Base-by-base conservation (phyloP, 2,797 vertebrate genomes). In the Phalloptychus januarius region DNA sequence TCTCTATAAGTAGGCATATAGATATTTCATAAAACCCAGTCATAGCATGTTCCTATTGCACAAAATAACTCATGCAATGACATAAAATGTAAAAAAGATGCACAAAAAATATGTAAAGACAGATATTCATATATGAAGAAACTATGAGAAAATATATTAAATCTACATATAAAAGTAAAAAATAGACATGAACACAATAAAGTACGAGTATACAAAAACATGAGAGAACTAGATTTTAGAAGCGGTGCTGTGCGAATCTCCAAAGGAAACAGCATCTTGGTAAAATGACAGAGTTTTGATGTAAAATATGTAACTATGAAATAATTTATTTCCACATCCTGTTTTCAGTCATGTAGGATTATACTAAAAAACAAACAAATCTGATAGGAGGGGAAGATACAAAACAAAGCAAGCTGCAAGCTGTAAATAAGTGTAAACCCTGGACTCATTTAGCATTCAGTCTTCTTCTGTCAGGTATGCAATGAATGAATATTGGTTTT, bases 1-100 rank as follows among this genome's bases (percentile, higher is more conserved):
- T 74, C 52, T 50, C 48, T 16, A 69, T 74, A 72, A 85, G 80
- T 78, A 79, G 77, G 76, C 75, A 67, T 16, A 50, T n/a, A 72
- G 71, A 63, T 54, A 45, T 58, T 44, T 48, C 40, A 77, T 52
- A 50, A 79, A 65, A 58, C 1, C 0, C 25, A 74, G n/a, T 63
- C 40, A 80, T 11, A 54, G 25, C 25, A 38, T 58, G 58, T 25
- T 67, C 36, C 13, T 45, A 15, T 28, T 44, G 67, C 67, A 70
- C 42, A 40, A 71, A 70, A 71, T 31, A 2, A 71, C 2, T 0
- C 38, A n/a, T 42, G 77, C 25, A 46, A 54, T 67, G 18, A 46
- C 7, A 20, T 6, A 33, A 28, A 44, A 28, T 44, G 8, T n/a
- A 18, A 28, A 7, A n/a, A 44, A 70, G 42, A 16, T 70, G 3